These are phyloP conservation scores for Masnerella sp. DNA, from an alignment of 2,888 invertebrate species.

Conservation along the genomic window DNA sequence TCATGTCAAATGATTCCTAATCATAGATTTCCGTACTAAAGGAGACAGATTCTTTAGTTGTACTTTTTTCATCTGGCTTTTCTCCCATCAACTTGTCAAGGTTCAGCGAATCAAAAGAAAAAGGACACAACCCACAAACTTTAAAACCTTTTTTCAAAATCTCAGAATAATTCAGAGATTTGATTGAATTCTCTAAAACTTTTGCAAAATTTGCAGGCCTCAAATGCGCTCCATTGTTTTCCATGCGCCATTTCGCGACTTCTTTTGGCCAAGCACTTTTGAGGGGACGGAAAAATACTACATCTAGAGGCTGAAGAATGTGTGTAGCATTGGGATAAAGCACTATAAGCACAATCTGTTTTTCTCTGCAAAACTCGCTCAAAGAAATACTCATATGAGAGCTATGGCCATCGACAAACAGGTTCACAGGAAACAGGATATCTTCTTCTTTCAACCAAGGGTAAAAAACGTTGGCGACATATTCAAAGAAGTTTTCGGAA, in stretches of 20 bases:
- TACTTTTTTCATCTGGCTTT: background rate
- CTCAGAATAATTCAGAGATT: slow-evolving; percentile 14
- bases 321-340: slow-evolving; percentile 72
- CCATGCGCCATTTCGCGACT: slow-evolving; percentile 6
- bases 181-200: slow-evolving; percentile 26
- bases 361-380: slow-evolving; percentile 70
- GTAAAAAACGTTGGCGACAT: slow-evolving; percentile 70
- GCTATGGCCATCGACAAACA: slow-evolving; percentile 74
- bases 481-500: slow-evolving; percentile 71
- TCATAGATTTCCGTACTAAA: background rate
- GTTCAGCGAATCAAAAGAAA: slow-evolving; percentile 34
- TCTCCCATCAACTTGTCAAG: slow-evolving; percentile 24
- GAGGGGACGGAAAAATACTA: slow-evolving; percentile 67
- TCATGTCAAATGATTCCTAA: slow-evolving; percentile 1
- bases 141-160: slow-evolving; percentile 48
- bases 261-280: slow-evolving; percentile 7
- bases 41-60: background rate
- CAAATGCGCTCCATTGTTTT: slow-evolving; percentile 16
- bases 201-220: slow-evolving; percentile 15
- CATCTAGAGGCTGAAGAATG: slow-evolving; percentile 72
- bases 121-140: slow-evolving; percentile 37
- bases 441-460: slow-evolving; percentile 68
- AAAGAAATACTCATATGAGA: slow-evolving; percentile 71
- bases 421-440: slow-evolving; percentile 68
- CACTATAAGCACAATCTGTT: slow-evolving; percentile 68